These are phyloP conservation scores for Tigriopus californicus DNA, from an alignment of 2,888 invertebrate genomes.

Conservation along the genomic window DNA sequence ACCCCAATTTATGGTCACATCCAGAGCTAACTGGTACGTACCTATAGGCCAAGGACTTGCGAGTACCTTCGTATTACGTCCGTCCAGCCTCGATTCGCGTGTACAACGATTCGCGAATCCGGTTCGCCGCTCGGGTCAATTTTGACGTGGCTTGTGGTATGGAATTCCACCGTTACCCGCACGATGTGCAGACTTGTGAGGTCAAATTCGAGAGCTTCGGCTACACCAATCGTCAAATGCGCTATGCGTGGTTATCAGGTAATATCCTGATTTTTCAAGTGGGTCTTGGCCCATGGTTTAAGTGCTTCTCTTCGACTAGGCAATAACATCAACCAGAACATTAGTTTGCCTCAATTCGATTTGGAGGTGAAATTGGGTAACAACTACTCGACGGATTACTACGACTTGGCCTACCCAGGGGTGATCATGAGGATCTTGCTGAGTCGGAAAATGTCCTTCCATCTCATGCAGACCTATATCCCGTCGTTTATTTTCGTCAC, in stretches of 20 bases:
- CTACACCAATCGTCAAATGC: neutral
- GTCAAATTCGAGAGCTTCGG: slow-evolving; percentile 7
- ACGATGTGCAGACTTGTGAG: neutral
- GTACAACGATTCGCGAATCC: neutral
- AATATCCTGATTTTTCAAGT: neutral
- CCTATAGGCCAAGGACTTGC: neutral
- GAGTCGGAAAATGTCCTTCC: neutral
- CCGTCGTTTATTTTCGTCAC: neutral
- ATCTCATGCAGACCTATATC: slow-evolving; percentile 8
- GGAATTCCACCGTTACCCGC: neutral
- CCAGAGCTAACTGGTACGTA: too few species aligned
- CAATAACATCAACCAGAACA: neutral
- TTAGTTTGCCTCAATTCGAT: neutral
- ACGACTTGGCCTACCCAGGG: neutral
- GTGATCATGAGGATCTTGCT: neutral
- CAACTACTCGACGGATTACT: neutral
- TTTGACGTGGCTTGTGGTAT: neutral
- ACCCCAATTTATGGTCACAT: too few species aligned
- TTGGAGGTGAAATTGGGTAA: neutral
- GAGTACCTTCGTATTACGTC: neutral
- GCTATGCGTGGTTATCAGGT: neutral
- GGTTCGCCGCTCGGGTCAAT: neutral
- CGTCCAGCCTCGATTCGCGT: neutral
- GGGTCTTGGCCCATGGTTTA: neutral
- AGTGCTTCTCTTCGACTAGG: neutral